phyloP scores from a whole-genome alignment of 2,797 vertebrate genomes.

The Pyrrhura leucotis region DNA sequence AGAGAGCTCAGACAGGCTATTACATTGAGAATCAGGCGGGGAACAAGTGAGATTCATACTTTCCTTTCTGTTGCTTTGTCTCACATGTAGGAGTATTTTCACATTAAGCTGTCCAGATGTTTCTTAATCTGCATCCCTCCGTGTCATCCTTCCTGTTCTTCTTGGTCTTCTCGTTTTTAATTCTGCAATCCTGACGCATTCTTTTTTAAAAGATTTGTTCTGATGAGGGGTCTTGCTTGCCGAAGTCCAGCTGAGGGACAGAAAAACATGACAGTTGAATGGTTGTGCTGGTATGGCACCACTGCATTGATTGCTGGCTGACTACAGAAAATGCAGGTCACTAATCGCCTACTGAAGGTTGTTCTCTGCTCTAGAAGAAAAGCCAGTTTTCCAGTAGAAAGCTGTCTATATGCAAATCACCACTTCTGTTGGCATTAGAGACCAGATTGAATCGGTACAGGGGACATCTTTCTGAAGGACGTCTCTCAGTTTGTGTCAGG shows the following conservation, averaged over 20 bases:
- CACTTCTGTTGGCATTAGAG: not conserved
- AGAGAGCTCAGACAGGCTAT: not conserved
- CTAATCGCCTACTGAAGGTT: not conserved
- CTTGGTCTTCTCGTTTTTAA: not conserved
- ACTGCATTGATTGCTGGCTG: not conserved
- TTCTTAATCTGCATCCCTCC: slow-evolving; percentile 4
- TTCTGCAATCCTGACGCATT: not conserved
- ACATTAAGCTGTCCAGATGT: not conserved
- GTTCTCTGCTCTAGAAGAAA: not conserved
- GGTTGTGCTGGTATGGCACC: not conserved
- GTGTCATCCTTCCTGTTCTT: not conserved
- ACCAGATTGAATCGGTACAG: not conserved
- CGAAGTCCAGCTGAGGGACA: not conserved
- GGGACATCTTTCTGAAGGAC: not conserved
- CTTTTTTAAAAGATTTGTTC: not conserved
- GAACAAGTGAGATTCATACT: not conserved
- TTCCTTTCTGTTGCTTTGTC: not conserved
- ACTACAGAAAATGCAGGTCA: not conserved
- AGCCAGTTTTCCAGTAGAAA: not conserved
- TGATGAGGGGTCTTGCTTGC: not conserved
- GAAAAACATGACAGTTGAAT: not conserved
- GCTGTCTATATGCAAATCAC: slow-evolving; percentile 21
- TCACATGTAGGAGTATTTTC: not conserved
- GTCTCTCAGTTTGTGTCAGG: not conserved
- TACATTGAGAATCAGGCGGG: not conserved